Conservation (phyloP, 2,113 vertebrate species). For the Hippocampus comes region DNA sequence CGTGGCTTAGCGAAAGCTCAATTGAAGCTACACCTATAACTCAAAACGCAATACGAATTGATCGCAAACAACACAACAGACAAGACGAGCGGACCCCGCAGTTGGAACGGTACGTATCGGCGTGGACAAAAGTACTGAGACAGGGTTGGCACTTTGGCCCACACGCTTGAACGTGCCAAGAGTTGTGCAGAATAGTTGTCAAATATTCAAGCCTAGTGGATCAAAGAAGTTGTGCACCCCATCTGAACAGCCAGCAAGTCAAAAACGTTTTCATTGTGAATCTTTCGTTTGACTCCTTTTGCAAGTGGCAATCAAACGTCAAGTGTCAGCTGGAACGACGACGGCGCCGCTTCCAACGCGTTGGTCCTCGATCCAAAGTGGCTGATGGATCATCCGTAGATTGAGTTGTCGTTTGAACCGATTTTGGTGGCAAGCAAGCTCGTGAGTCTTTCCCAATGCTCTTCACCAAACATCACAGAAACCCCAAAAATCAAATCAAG, state of each 20-base stretch:
- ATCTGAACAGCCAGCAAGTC: too few relatives aligned
- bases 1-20: conserved; percentile 1
- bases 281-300: background rate
- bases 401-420: too few relatives aligned
- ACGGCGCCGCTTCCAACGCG: too few relatives aligned
- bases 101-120: conserved; percentile 8
- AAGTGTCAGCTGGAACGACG: too few relatives aligned
- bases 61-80: conserved; percentile 39
- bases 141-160: background rate
- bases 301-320: background rate
- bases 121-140: background rate
- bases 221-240: background rate
- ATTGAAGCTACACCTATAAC: background rate
- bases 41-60: conserved; percentile 15
- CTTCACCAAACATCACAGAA: too few relatives aligned
- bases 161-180: background rate
- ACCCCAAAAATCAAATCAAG: too few relatives aligned
- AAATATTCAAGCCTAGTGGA: background rate
- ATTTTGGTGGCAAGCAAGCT: too few relatives aligned
- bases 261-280: too few relatives aligned
- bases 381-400: background rate
- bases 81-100: conserved; percentile 59
- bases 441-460: too few relatives aligned
- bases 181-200: background rate
- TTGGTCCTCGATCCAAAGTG: too few relatives aligned